Percentiles rank a stretch among this genome's conserved stretches.
Evolutionary conservation across 35 echinoderm and acorn worm genomes (phyloP).

Genomic region (Lytechinus pictus): DNA sequence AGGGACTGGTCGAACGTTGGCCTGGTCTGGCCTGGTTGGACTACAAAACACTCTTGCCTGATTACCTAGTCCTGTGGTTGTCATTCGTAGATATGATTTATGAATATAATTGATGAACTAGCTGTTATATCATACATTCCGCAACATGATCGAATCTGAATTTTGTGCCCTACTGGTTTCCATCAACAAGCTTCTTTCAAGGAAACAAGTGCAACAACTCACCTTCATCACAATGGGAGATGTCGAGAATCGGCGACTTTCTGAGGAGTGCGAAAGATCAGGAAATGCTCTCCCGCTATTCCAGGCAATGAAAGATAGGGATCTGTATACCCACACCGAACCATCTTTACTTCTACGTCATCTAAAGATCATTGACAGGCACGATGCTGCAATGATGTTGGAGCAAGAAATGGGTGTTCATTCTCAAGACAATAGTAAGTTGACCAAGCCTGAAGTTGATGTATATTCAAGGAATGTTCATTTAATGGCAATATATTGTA

Average conservation of each 20-base stretch:
- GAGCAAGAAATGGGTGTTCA: not conserved
- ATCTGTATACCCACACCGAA: not conserved
- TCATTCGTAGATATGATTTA: too few species aligned
- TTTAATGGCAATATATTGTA: too few species aligned
- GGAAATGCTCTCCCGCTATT: not conserved
- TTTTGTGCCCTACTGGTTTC: not conserved
- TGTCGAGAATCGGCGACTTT: not conserved
- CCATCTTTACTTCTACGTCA: not conserved
- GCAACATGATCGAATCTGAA: not conserved
- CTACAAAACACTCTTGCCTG: too few species aligned
- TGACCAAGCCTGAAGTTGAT: too few species aligned
- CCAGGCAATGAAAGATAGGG: not conserved
- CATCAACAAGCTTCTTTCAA: not conserved
- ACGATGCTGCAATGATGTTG: not conserved
- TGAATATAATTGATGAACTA: too few species aligned
- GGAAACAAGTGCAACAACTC: not conserved
- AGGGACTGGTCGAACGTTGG: too few species aligned
- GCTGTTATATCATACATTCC: not conserved
- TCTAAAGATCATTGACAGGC: not conserved
- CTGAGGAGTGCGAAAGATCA: not conserved
- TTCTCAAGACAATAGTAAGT: not conserved
- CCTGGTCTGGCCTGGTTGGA: too few species aligned
- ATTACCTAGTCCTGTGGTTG: too few species aligned
- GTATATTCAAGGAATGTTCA: too few species aligned
- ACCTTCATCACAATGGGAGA: not conserved